phyloP scores from a whole-genome alignment of 2,888 invertebrate species.

The Graphium colonna region DNA sequence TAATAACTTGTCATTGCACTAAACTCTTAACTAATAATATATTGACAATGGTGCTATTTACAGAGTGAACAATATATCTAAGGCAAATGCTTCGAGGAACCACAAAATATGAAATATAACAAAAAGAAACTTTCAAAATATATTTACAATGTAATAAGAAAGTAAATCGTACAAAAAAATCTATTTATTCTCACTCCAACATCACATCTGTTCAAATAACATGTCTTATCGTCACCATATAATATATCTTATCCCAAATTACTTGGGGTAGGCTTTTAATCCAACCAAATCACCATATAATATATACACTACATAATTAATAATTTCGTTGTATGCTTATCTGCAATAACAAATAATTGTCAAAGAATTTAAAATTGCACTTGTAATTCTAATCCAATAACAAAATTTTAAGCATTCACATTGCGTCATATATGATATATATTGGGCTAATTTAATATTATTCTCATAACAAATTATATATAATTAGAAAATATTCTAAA shows the following conservation, averaged over 20 bases:
- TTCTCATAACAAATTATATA: no score
- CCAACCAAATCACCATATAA: no score
- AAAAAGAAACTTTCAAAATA: background rate
- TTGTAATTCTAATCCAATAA: no score
- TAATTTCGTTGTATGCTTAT: no score
- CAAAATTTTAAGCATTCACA: no score
- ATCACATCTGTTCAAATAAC: conserved; percentile 21
- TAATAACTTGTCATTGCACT: conserved; percentile 31
- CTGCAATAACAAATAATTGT: conserved; percentile 3
- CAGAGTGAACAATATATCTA: conserved; percentile 38
- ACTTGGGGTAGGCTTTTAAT: no score
- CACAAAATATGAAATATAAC: conserved; percentile 42
- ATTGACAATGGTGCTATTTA: conserved; percentile 28
- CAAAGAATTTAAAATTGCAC: no score
- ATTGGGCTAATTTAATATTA: no score
- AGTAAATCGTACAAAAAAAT: background rate
- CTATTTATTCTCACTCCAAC: background rate
- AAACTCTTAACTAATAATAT: conserved; percentile 26
- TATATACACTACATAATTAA: no score
- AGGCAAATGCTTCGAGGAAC: conserved; percentile 73
- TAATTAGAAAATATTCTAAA: no score
- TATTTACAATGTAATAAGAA: background rate
- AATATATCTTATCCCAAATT: no score
- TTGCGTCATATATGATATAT: no score
- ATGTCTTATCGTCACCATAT: background rate